These are phyloP conservation scores for Leucoma salicis DNA, from an alignment of 2,888 invertebrate species.

Conservation along the genomic window DNA sequence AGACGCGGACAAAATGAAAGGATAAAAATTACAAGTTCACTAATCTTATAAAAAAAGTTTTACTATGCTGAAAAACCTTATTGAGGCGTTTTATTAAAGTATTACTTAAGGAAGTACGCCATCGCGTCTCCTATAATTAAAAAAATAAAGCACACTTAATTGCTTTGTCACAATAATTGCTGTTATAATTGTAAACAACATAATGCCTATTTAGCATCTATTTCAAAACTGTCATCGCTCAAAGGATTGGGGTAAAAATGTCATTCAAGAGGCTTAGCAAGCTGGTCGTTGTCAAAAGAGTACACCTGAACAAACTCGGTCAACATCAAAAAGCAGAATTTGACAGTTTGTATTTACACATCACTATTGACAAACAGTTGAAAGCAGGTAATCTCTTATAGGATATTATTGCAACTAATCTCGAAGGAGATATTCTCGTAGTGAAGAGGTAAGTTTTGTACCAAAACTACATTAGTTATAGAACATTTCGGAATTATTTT, in stretches of 20 bases:
- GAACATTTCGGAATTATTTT: background rate
- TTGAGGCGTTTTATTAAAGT: no score
- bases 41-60: no score
- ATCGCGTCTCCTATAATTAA: no score
- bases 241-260: conserved; percentile 36
- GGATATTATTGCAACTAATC: conserved; percentile 49
- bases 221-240: conserved; percentile 40
- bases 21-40: no score
- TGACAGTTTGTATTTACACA: conserved; percentile 78
- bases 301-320: conserved; percentile 73
- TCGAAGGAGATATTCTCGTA: conserved; percentile 53
- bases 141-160: background rate
- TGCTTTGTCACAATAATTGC: background rate
- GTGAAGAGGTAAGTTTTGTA: conserved; percentile 28
- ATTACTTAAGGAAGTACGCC: no score
- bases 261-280: conserved; percentile 55
- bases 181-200: conserved; percentile 7
- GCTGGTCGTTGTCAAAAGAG: conserved; percentile 49
- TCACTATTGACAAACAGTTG: conserved; percentile 72
- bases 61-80: no score
- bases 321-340: conserved; percentile 72
- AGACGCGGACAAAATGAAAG: no score
- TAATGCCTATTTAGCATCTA: conserved; percentile 30
- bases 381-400: conserved; percentile 70
- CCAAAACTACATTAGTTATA: background rate